These are phyloP conservation scores for Phataginus tricuspis DNA, from an alignment of 2,797 vertebrate species.

Conservation along the genomic window DNA sequence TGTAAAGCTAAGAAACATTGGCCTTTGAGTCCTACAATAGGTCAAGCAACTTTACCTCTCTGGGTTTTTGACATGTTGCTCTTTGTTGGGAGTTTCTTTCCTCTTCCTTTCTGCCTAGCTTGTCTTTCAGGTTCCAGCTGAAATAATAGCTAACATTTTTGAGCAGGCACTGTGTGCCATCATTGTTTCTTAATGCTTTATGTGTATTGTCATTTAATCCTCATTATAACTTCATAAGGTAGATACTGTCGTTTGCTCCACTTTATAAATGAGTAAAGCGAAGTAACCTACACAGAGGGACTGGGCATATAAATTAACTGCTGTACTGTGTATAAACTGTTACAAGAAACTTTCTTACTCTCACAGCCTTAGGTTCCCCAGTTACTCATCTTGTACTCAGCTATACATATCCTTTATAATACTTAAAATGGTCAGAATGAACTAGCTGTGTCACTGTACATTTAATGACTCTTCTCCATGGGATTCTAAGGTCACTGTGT, in stretches of 20 bases:
- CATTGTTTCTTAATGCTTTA: not conserved
- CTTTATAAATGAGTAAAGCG: not conserved
- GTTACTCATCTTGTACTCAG: not conserved
- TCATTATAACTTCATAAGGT: not conserved
- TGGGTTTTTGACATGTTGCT: not conserved
- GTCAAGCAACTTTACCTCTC: not conserved
- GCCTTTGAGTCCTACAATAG: not conserved
- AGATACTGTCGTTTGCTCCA: not conserved
- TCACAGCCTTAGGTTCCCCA: not conserved
- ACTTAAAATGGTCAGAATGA: conserved; percentile 6
- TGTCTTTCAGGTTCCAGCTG: not conserved
- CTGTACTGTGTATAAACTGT: not conserved
- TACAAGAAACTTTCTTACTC: not conserved
- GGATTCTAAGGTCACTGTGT: not conserved
- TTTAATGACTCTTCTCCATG: not conserved
- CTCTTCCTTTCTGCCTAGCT: not conserved
- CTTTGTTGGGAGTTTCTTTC: not conserved
- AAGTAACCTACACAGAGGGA: not conserved
- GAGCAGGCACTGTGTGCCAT: not conserved
- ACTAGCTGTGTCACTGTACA: not conserved
- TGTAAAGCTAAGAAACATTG: not conserved
- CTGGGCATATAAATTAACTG: not conserved
- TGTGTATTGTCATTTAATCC: not conserved
- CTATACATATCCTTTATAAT: not conserved
- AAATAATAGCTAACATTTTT: not conserved